A percentile compares a stretch with the other conserved stretches of the same genome.
These are phyloP conservation scores for Antheraea pernyi DNA, from an alignment of 1,140 invertebrate genomes.

Conservation along the genomic window DNA sequence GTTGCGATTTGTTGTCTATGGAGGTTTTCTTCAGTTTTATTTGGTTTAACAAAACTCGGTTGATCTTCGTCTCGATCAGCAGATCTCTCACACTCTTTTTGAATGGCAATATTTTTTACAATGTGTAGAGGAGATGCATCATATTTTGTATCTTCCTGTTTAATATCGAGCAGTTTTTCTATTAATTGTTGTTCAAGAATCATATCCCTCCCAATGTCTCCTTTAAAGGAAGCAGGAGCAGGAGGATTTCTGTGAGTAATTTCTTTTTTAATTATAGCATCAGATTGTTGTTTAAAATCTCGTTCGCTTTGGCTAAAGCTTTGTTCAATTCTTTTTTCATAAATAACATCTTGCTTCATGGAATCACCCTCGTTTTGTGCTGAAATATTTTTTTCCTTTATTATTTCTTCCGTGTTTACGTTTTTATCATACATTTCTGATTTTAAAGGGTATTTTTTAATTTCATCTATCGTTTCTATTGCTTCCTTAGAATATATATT, in stretches of 20 bases:
- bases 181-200: neutral
- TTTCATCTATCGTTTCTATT: constrained; percentile 1
- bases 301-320: neutral
- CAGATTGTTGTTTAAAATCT: neutral
- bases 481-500: neutral
- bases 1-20: no score
- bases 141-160: neutral
- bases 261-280: neutral
- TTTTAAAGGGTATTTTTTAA: neutral
- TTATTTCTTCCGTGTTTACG: neutral
- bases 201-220: neutral
- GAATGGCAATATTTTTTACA: neutral
- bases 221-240: neutral
- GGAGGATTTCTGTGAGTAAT: neutral
- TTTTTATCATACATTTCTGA: neutral
- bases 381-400: no score
- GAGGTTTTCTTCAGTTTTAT: no score
- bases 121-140: neutral
- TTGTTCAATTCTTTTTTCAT: constrained; percentile 5
- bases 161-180: neutral
- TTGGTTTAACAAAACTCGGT: no score
- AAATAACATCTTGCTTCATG: neutral
- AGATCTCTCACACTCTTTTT: neutral
- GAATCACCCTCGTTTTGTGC: neutral
- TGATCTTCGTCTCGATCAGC: no score